Base-by-base conservation (phyloP, 2,113 vertebrate genomes). In the Pao palembangensis region DNA sequence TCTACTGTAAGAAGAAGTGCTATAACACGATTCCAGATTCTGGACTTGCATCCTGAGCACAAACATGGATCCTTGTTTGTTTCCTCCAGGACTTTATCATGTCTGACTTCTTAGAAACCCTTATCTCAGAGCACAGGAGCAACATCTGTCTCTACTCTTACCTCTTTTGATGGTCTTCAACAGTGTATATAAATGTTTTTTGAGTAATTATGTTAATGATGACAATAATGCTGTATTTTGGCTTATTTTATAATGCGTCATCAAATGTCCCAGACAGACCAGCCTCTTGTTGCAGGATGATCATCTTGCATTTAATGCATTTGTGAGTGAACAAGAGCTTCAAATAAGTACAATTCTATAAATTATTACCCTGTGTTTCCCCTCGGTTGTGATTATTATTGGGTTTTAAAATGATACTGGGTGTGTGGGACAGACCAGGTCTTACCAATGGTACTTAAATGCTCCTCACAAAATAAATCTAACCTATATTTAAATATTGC, bases 351-450 rank as follows among this genome's bases (percentile, higher is more conserved):
- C 34, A 60, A 52, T 77, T 72, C 38, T 69, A 64, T 91, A 90
- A 91, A 86, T 92, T 88, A 91, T 91, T 86, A 81, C 74, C 64
- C 63, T 68, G 44, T 71, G 72, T 62, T 55, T 47, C n/a, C n/a
- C 44, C 44, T n/a, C 44, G 8, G 44, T n/a, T 85, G 50, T 87
- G 77, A 83, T 84, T 28, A 63, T 75, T 83, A 66, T 66, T 55
- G 46, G 67, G 54, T 73, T 73, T 69, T 76, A 82, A 54, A 81
- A 69, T 65, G 70, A 69, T 67, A 76, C 71, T 68, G 71, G 69
- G 67, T 75, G 48, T 68, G 41, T 56, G 42, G 59, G 47, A 58
- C 58, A 43, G 70, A 69, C 61, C 69, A 73, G 60, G 73, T 75
- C 46, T 71, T 71, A 60, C 58, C 20, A 69, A 55, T 69, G 75